Evolutionary conservation across 92 coral and sea anemone species (phyloP), one percentile per base, ranked within the genome.

Genomic region (Phenganax subtilis): DNA sequence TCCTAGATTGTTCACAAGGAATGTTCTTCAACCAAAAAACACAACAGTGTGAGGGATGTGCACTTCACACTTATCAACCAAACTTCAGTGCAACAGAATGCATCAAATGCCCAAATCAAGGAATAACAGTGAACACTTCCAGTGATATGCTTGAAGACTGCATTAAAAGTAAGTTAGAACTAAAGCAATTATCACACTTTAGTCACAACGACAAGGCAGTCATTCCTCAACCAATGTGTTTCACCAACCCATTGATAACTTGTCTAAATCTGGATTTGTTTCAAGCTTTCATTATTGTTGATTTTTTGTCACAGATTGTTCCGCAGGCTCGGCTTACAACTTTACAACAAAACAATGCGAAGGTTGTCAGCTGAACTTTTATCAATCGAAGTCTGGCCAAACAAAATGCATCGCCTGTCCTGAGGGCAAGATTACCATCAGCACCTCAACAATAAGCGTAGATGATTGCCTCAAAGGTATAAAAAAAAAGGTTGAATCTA

Each of bases 71-170:
- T 1, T 76, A 30, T 76, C 70, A 76, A 76, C 81, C 69, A 76
- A 61, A 31, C 8, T 59, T 52, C 28, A 69, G 70, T 6, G 31
- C 25, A 55, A 55, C 31, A 4, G 30, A 75, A 20, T 75, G 80
- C 15, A 75, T 17, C 8, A 12, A 12, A 55, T 75, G 80, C 55
- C 80, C 80, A 9, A 25, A 75, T 75, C 47, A 51, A 55, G 17
- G 53, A 75, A 75, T 75, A 56, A 75, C 80, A 3, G 17, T 75
- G 51, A 75, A 75, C 51, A 59, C 63, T 25, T 75, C 80, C 3
- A 75, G 80, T 57, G 12, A 10, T 8, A 75, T 12, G 63, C 53
- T 9, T 3, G 64, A 75, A 56, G 80, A 75, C 15, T 75, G 80
- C 29, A 75, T 55, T 20, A 2, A 27, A 75, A 75, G 80, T 75